Percentiles rank a stretch among this genome's conserved stretches.
Evolutionary conservation across 2,888 invertebrate species (phyloP).

Genomic region (Euspilapteryx auroguttella): DNA sequence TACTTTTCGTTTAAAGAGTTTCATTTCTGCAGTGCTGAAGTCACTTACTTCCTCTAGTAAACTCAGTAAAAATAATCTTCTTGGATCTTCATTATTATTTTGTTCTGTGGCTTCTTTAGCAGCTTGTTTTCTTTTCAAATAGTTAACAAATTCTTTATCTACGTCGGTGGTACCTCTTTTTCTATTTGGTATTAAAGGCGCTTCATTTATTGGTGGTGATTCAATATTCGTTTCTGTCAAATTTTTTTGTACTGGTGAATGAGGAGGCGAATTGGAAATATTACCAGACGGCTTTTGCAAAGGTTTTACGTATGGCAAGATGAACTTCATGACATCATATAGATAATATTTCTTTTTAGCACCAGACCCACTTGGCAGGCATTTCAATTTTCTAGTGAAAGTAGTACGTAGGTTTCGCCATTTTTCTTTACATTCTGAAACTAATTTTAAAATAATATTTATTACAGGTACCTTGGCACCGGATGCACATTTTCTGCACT

Average conservation of each 20-base stretch:
- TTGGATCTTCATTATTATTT: not conserved
- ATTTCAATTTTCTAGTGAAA: not conserved
- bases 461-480: constrained; percentile 11
- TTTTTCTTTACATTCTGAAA: not conserved
- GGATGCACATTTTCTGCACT: constrained; percentile 10
- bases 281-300: not conserved
- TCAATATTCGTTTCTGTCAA: not conserved
- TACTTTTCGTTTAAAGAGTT: not conserved
- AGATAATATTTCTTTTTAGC: not conserved
- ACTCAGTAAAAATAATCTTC: not conserved
- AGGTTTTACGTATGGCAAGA: not conserved
- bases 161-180: not conserved
- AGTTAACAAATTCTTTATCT: not conserved
- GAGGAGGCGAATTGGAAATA: not conserved
- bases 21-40: not conserved
- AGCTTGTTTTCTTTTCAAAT: not conserved
- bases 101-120: not conserved
- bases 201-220: not conserved
- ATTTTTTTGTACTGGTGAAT: not conserved
- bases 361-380: not conserved
- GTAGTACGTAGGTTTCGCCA: not conserved
- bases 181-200: not conserved
- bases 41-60: not conserved
- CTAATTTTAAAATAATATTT: constrained; percentile 3
- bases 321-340: not conserved